Conservation (phyloP, 2,888 invertebrate species). For the Cosmia trapezina region DNA sequence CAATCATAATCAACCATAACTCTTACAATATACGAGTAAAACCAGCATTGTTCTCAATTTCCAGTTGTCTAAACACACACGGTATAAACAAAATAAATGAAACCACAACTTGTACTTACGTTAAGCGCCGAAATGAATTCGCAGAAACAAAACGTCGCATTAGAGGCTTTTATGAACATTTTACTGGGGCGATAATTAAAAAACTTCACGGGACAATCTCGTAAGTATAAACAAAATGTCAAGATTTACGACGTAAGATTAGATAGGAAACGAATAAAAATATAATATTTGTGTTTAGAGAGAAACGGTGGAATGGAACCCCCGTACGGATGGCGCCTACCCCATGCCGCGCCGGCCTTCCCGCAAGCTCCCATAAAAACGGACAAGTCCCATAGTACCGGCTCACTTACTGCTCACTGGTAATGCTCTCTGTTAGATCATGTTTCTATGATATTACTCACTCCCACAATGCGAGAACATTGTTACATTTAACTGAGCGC, state of each 20-base stretch:
- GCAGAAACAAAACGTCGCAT: conserved; percentile 63
- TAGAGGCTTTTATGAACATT: conserved; percentile 61
- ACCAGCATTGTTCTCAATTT: conserved; percentile 36
- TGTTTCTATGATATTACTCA: conserved; percentile 55
- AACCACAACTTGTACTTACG: conserved; percentile 11
- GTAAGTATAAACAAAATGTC: conserved; percentile 67
- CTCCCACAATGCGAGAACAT: conserved; percentile 38
- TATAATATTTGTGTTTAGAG: conserved; percentile 65
- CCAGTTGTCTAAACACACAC: conserved; percentile 47
- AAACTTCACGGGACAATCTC: conserved; percentile 62
- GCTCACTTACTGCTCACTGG: conserved; percentile 54
- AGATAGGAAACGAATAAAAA: conserved; percentile 72
- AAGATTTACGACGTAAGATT: conserved; percentile 74
- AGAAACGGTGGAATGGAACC: conserved; percentile 63
- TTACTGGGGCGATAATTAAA: conserved; percentile 64
- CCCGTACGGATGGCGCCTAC: conserved; percentile 75
- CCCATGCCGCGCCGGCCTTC: conserved; percentile 72
- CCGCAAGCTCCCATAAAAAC: conserved; percentile 52
- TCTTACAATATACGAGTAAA: conserved; percentile 26
- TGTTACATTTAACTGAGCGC: conserved; percentile 32
- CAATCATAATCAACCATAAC: conserved; percentile 38
- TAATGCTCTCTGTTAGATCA: conserved; percentile 55
- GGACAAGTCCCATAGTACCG: conserved; percentile 44
- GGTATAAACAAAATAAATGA: conserved; percentile 24
- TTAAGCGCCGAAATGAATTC: conserved; percentile 41